Percentiles rank a stretch among this genome's conserved stretches.
Conservation (phyloP, 35 echinoderm and acorn worm genomes). For the Chiridota heheva region DNA sequence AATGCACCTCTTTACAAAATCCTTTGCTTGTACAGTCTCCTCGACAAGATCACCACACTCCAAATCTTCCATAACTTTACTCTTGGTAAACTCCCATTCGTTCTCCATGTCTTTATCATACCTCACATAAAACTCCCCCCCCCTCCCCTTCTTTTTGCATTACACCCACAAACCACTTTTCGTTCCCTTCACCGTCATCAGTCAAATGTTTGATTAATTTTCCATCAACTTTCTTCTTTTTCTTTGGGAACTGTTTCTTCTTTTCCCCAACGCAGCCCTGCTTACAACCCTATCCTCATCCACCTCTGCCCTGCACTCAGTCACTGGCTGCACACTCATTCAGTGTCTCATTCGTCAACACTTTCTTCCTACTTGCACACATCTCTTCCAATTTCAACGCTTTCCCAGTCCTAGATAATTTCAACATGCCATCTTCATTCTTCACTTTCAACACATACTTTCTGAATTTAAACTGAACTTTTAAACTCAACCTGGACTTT, state of each 20-base stretch:
- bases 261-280: background rate
- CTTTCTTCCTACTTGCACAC: background rate
- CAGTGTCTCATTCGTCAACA: too few relatives aligned
- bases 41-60: background rate
- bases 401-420: slow-evolving; percentile 12
- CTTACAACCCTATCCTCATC: background rate
- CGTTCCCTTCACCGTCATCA: slow-evolving; percentile 1
- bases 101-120: background rate
- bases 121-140: background rate
- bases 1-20: slow-evolving; percentile 27
- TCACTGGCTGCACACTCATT: background rate
- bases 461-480: slow-evolving; percentile 15
- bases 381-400: slow-evolving; percentile 10
- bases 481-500: background rate
- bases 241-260: background rate
- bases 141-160: background rate
- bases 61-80: background rate
- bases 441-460: slow-evolving; percentile 12
- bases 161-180: slow-evolving; percentile 1
- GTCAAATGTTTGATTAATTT: slow-evolving; percentile 1
- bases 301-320: background rate
- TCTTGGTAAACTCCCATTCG: background rate
- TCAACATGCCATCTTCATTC: slow-evolving; percentile 35
- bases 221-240: background rate
- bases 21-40: background rate